Evolutionary conservation across 2,888 invertebrate genomes (phyloP).

Genomic region (Callinectes sapidus): DNA sequence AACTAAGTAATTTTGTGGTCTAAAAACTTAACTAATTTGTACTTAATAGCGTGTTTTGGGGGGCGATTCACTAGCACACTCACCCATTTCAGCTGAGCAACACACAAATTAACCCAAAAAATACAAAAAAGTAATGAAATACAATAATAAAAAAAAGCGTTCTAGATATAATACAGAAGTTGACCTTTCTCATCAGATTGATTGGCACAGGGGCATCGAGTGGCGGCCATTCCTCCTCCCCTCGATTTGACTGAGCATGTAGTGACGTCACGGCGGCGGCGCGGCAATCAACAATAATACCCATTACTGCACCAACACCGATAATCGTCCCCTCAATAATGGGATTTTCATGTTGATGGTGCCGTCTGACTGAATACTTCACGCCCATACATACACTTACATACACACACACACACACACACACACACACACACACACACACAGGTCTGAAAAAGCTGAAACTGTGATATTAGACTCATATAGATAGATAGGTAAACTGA

Average conservation of each 20-base stretch:
- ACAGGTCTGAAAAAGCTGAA: neutral
- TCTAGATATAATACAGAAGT: neutral
- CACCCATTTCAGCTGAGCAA: neutral
- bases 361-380: neutral
- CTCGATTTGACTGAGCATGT: neutral
- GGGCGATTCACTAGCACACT: neutral
- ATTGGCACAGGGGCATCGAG: neutral
- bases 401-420: slow-evolving; percentile 21
- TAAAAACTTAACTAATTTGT: too few species aligned
- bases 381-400: neutral
- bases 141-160: neutral
- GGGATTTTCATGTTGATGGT: slow-evolving; percentile 6
- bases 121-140: neutral
- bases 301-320: neutral
- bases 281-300: neutral
- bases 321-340: slow-evolving; percentile 16
- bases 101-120: neutral
- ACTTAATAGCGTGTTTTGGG: neutral
- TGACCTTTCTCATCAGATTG: neutral
- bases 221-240: neutral
- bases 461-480: too few species aligned
- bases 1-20: too few species aligned
- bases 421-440: slow-evolving; percentile 25
- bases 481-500: too few species aligned
- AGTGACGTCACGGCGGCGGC: neutral